A percentile compares a stretch with the other conserved stretches of the same genome.
These are phyloP conservation scores for Polyodon spathula DNA, from an alignment of 2,113 vertebrate genomes.

Conservation along the genomic window DNA sequence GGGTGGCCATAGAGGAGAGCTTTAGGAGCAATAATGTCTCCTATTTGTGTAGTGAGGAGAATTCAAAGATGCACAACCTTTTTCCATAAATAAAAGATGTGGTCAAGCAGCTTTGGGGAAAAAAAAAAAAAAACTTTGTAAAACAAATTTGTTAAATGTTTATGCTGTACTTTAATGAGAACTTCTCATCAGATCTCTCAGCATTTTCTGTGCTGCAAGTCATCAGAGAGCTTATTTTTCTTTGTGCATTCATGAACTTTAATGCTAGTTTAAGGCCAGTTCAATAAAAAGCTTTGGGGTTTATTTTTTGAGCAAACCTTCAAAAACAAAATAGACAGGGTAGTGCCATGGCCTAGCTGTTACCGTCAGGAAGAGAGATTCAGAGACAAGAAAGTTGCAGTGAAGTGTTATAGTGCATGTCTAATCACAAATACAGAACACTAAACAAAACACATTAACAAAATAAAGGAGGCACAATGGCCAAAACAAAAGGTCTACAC, in stretches of 20 bases:
- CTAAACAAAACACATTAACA: too few relatives aligned
- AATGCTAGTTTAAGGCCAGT: constrained; percentile 20
- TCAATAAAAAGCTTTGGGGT: constrained; percentile 12
- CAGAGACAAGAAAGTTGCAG: too few relatives aligned
- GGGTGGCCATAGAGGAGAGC: constrained; percentile 37
- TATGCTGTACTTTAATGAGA: constrained; percentile 25
- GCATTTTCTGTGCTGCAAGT: constrained; percentile 9
- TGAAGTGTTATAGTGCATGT: too few relatives aligned
- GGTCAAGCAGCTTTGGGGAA: constrained; percentile 3
- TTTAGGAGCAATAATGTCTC: constrained; percentile 17
- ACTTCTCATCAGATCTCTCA: constrained; percentile 23
- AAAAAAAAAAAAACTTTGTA: constrained; percentile 6
- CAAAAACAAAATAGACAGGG: too few relatives aligned
- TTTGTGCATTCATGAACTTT: constrained; percentile 24
- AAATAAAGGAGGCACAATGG: too few relatives aligned
- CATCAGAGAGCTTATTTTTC: constrained; percentile 11
- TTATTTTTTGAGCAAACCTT: constrained; percentile 10
- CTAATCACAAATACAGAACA: too few relatives aligned
- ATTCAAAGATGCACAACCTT: too few relatives aligned
- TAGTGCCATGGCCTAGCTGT: too few relatives aligned
- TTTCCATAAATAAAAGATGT: too few relatives aligned
- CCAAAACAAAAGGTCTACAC: too few relatives aligned
- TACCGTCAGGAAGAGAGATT: too few relatives aligned
- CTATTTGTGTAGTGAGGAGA: constrained; percentile 23
- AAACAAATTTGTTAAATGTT: constrained; percentile 23